Base-by-base conservation (phyloP, 2,113 vertebrate genomes). In the Perca flavescens region DNA sequence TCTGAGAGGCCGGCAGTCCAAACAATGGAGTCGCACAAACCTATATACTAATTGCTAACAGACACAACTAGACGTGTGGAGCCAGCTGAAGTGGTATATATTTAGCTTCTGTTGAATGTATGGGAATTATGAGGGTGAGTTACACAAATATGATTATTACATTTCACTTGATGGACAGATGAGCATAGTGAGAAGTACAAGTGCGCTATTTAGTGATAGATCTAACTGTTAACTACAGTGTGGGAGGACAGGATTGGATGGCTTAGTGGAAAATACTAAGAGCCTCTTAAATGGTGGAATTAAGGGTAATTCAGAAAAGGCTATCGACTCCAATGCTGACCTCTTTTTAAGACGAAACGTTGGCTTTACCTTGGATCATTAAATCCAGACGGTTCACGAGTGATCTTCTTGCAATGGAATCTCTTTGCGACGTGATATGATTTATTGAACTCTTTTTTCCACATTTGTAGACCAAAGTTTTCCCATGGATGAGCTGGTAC, bases 21-120 rank as follows among this genome's bases (percentile, higher is more conserved):
- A 93, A 94, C 89, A 94, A 92, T 88, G 87, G 87, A 77, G 58
- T 89, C 56, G 80, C 89, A 87, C 87, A 89, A 93, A 93, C 83
- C 80, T 88, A 58, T 82, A 77, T 68, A 77, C 88, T 94, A 94
- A 94, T 94, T 91, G 92, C 89, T 93, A 89, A 64, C 93, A 95
- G 92, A 91, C 88, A 90, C 86, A 86, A 86, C 82, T 64, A 70
- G 72, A 90, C 65, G 57, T 89, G 86, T 79, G 80, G 79, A 90
- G 76, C 80, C 80, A 40, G 82, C 74, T 70, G 60, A 89, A 86
- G 82, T 67, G 86, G 73, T 74, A 61, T 77, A 73, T 80, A 81
- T 88, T 84, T 73, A 88, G 89, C 90, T 93, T 86, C 86, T 85
- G 86, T 91, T 83, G 77, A 82, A 58, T 80, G 80, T 62, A 62